Evolutionary conservation across 1,140 invertebrate genomes (phyloP).

Genomic region (Neodiprion fabricii): DNA sequence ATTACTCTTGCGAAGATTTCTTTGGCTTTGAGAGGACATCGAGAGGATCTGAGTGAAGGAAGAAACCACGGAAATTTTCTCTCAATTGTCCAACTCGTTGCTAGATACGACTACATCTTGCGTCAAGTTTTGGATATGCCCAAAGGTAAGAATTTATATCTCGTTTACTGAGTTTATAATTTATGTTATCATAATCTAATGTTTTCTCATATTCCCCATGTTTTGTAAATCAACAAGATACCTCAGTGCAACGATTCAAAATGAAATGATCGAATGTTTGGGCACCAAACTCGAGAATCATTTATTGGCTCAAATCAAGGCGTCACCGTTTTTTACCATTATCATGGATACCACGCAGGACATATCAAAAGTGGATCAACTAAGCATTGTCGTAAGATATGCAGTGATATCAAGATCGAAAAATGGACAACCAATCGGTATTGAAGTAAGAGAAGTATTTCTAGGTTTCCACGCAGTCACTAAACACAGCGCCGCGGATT

Average conservation of each 20-base stretch:
- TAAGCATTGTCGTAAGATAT: slow-evolving; percentile 24
- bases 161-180: slow-evolving; percentile 10
- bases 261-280: slow-evolving; percentile 22
- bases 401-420: slow-evolving; percentile 6
- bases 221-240: too few species aligned
- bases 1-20: slow-evolving; percentile 29
- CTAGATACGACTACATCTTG: slow-evolving; percentile 31
- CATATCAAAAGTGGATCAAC: slow-evolving; percentile 27
- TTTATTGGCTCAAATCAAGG: slow-evolving; percentile 18
- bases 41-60: slow-evolving; percentile 22
- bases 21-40: slow-evolving; percentile 27
- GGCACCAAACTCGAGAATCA: slow-evolving; percentile 9
- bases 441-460: slow-evolving; percentile 14
- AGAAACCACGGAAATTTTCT: slow-evolving; percentile 34
- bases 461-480: slow-evolving; percentile 7
- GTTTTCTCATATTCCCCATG: slow-evolving; percentile 9
- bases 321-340: slow-evolving; percentile 24
- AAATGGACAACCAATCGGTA: slow-evolving; percentile 8
- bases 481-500: slow-evolving; percentile 5
- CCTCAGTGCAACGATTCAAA: slow-evolving; percentile 21
- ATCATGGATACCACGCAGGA: slow-evolving; percentile 30
- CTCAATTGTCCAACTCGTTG: slow-evolving; percentile 29
- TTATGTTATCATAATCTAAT: slow-evolving; percentile 11
- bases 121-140: slow-evolving; percentile 26
- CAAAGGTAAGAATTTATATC: background rate